Evolutionary conservation across 2,797 vertebrate genomes (phyloP), one percentile per base, ranked within the genome.

Genomic region (Brachyalestes nurse): DNA sequence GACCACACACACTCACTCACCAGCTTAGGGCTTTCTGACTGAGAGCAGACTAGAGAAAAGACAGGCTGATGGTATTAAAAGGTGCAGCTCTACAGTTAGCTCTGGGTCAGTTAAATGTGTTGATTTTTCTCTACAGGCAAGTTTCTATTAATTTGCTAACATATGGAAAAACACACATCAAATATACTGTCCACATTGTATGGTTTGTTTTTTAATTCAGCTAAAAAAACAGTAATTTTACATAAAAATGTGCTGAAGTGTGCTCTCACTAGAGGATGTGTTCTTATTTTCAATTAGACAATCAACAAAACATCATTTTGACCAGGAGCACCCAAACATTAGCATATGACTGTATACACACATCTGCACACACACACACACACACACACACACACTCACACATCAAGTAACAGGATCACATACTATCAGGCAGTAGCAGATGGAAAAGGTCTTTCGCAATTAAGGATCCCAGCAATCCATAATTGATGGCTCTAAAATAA

Each of bases 391-490:
- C n/a, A 62, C 23, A 75, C 19, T 28, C 7, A 75, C 23, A 61
- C 16, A 69, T 45, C 10, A n/a, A 62, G 19, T 65, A 72, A 49
- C 4, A 78, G 42, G 13, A 42, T 82, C 10, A 85, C 91, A 92
- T 93, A 95, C 94, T 91, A 61, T 95, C 84, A 70, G 92, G 91
- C 58, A 94, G 78, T 66, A 95, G 88, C 72, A 95, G 82, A 73
- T 92, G 93, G 55, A 95, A 90, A 80, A 94, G 87, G 79, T 94
- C 93, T 92, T 94, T 94, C 79, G 93, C 93, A 1, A 95, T 83
- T 13, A 94, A 83, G 80, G 91, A 93, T 83, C 94, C 94, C 19
- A 91, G 73, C 67, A 86, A 85, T 53, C 91, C 95, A 75, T 94
- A 95, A 84, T 93, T 95, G 83, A 94, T 77, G 23, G 95, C 93